Evolutionary conservation across 2,888 invertebrate genomes (phyloP).

Genomic region (Allolobophora icterica): DNA sequence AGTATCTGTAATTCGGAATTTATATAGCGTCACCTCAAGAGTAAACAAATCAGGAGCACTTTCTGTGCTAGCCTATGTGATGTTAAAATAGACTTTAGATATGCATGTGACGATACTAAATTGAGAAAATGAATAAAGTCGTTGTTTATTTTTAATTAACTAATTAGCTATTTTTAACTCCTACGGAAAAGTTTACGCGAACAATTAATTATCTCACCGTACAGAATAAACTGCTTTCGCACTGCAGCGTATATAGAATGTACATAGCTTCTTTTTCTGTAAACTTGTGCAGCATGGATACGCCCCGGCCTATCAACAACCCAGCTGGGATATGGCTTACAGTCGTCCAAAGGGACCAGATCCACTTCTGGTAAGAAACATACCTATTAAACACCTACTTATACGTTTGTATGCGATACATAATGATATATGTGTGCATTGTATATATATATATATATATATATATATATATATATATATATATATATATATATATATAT

Average conservation of each 20-base stretch:
- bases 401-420: not conserved
- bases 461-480: no score
- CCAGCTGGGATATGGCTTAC: not conserved
- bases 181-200: not conserved
- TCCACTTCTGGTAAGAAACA: constrained; percentile 13
- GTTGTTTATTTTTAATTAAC: no score
- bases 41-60: no score
- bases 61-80: no score
- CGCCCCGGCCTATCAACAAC: not conserved
- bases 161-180: not conserved
- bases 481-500: no score
- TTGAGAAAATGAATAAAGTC: no score
- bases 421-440: not conserved
- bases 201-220: not conserved
- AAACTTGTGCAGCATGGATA: not conserved
- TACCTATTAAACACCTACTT: not conserved
- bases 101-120: not conserved
- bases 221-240: not conserved
- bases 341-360: not conserved
- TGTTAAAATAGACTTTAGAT: no score
- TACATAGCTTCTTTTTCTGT: not conserved
- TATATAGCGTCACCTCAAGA: no score
- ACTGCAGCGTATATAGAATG: not conserved
- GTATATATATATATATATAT: not conserved
- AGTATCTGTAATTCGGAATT: no score